These are phyloP conservation scores for Scaptomyza reducta DNA, from an alignment of 2,888 invertebrate genomes.

Conservation along the genomic window DNA sequence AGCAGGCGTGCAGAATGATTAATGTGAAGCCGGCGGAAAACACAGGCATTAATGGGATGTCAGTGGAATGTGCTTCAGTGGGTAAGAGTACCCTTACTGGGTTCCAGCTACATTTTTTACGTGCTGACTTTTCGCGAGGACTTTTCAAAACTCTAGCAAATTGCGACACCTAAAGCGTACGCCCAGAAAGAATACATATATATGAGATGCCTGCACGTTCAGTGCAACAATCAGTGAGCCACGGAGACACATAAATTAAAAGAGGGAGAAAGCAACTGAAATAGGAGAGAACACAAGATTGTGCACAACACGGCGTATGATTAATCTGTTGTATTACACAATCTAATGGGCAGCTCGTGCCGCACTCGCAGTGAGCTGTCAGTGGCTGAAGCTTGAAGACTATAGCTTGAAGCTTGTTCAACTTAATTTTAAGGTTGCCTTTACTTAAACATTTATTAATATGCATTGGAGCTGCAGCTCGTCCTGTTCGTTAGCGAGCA, in stretches of 20 bases:
- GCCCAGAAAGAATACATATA: constrained; percentile 18
- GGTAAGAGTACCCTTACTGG: constrained; percentile 16
- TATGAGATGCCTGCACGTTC: constrained; percentile 60
- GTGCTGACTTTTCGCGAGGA: constrained; percentile 37
- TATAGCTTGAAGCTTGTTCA: constrained; percentile 24
- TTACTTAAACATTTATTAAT: constrained; percentile 74
- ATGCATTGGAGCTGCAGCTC: constrained; percentile 55
- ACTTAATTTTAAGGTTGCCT: constrained; percentile 60
- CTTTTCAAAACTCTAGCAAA: constrained; percentile 45
- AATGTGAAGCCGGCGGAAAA: constrained; percentile 57
- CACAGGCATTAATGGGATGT: constrained; percentile 66
- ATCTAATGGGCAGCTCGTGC: constrained; percentile 72
- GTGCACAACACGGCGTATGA: constrained; percentile 63
- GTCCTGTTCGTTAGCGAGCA: constrained; percentile 27
- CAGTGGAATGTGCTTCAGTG: constrained; percentile 46
- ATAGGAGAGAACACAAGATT: not conserved
- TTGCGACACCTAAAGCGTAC: constrained; percentile 54
- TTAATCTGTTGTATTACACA: constrained; percentile 72
- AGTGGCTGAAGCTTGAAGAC: constrained; percentile 19
- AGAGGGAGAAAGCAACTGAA: constrained; percentile 2
- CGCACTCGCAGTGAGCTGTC: constrained; percentile 55
- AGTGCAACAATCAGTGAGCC: constrained; percentile 54
- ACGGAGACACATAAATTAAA: constrained; percentile 61
- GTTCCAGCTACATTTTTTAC: constrained; percentile 61
- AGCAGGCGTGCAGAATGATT: constrained; percentile 71